Base-by-base conservation (phyloP, 1,140 invertebrate genomes). In the Chironomus striatipennis region DNA sequence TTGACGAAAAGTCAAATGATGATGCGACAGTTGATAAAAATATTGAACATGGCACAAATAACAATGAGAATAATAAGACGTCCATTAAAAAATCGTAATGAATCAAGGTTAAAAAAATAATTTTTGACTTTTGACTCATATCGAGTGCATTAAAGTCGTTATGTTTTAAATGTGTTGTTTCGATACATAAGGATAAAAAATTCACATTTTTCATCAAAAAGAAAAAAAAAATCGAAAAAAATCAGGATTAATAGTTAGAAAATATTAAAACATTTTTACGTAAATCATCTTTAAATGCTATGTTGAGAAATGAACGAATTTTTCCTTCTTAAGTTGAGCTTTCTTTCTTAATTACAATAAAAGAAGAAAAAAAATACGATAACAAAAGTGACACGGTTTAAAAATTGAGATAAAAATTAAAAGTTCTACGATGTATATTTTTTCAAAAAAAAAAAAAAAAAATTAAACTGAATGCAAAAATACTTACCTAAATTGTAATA, bases 21-120 rank as follows among this genome's bases (percentile, higher is more conserved):
- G 65, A 70, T 18, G 65, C 17, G 20, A 18, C 17, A 70, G 18
- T 70, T 12, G 65, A 70, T 10, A 70, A 70, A n/a, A 57, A n/a
- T n/a, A 57, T 12, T 57, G 47, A 57, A 57, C 12, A n/a, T 57
- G 47, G 65, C 65, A 70, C 65, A 70, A 70, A 70, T 20, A 70
- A 18, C 20, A 17, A 18, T 70, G 65, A 70, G 47, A 57, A 10
- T 57, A 12, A 10, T 12, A 57, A 4, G 17, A 70, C 65, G 65
- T 70, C 65, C 20, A 70, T 10, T 70, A 70, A 17, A 70, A 70
- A 70, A 70, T 70, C 17, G 24, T 34, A 34, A 70, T 70, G 20
- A 70, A 70, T 70, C 5, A 57, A 15, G 47, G n/a, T 12, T 4
- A 5, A 57, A 34, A 34, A 34, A 34, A 2, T 34, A 34, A 34